Conservation (phyloP, 2,888 invertebrate species). For the Melanargia galathea region DNA sequence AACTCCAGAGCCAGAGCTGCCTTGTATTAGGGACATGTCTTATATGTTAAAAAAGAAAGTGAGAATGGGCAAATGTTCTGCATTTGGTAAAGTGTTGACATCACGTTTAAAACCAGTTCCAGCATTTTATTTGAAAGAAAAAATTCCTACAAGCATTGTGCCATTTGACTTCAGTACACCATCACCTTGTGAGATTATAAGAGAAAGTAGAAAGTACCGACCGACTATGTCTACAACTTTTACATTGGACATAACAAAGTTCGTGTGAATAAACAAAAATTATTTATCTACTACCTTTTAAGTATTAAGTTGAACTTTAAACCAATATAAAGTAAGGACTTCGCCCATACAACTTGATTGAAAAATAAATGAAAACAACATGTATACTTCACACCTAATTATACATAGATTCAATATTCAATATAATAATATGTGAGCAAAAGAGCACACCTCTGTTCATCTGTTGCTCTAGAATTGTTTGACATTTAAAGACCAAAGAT, state of each 20-base stretch:
- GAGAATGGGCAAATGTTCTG: conserved; percentile 55
- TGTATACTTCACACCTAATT: too few relatives aligned
- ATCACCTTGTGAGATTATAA: conserved; percentile 67
- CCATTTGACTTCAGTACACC: conserved; percentile 64
- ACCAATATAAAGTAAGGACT: too few relatives aligned
- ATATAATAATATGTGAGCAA: too few relatives aligned
- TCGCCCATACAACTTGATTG: too few relatives aligned
- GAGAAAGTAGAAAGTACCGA: conserved; percentile 52
- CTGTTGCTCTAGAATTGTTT: too few relatives aligned
- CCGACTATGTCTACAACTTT: conserved; percentile 45
- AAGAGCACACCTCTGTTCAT: too few relatives aligned
- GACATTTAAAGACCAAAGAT: too few relatives aligned
- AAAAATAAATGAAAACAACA: too few relatives aligned
- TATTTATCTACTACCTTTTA: too few relatives aligned
- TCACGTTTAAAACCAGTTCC: conserved; percentile 58
- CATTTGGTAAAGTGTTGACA: conserved; percentile 65
- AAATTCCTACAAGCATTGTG: conserved; percentile 47
- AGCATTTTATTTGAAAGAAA: conserved; percentile 58
- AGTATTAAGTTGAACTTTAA: too few relatives aligned
- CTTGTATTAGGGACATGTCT: conserved; percentile 62
- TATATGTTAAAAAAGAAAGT: conserved; percentile 58
- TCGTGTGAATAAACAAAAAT: conserved; percentile 20
- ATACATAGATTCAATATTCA: too few relatives aligned
- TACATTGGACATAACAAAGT: conserved; percentile 30
- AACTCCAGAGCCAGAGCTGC: conserved; percentile 48